These are phyloP conservation scores for Paguma larvata DNA, from an alignment of 2,797 vertebrate genomes.

Conservation along the genomic window DNA sequence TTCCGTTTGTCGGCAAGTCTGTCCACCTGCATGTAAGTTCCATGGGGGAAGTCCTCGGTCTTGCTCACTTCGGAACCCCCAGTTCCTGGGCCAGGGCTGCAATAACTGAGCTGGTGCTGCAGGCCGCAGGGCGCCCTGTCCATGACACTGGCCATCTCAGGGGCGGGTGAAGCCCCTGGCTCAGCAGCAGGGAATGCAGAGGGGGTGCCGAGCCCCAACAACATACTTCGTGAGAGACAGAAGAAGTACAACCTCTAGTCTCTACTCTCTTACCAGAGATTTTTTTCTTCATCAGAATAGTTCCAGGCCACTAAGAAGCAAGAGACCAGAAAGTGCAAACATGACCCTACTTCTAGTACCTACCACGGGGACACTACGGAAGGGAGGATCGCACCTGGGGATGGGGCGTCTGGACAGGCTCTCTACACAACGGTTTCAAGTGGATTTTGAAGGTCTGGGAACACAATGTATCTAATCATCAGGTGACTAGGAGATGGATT, in stretches of 20 bases:
- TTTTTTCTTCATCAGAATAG: neutral
- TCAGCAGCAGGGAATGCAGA: neutral
- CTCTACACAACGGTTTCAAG: neutral
- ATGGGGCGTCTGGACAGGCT: neutral
- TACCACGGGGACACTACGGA: rapidly evolving
- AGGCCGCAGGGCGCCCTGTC: rapidly evolving
- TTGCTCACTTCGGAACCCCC: neutral
- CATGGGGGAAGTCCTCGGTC: neutral
- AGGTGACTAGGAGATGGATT: neutral
- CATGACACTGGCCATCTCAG: rapidly evolving
- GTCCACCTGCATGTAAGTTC: neutral
- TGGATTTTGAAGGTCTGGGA: neutral
- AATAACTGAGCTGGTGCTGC: too few relatives aligned
- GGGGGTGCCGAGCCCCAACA: neutral
- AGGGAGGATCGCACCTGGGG: neutral
- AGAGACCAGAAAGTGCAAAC: neutral
- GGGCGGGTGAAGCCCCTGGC: neutral
- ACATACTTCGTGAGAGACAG: neutral
- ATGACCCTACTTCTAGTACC: neutral
- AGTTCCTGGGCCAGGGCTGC: neutral
- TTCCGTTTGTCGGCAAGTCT: neutral
- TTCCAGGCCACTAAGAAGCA: neutral
- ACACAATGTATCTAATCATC: neutral
- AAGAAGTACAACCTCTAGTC: neutral
- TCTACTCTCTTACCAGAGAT: neutral